Conservation (phyloP, 1,140 invertebrate species). For the Brachionus plicatilis region DNA sequence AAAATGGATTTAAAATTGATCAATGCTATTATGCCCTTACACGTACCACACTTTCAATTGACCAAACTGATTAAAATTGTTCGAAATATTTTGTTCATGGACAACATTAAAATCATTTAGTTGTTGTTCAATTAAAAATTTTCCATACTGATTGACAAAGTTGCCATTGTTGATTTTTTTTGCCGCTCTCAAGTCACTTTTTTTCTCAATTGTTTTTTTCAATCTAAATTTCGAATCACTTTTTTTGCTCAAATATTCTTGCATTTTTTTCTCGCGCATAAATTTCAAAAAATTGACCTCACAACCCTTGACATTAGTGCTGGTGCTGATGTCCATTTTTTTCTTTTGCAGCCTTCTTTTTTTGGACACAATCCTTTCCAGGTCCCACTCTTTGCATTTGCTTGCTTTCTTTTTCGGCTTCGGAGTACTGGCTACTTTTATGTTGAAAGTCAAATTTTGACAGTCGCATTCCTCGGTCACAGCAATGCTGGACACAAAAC, state of each 20-base stretch:
- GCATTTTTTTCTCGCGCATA: neutral
- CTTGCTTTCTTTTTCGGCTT: neutral
- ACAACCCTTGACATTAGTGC: neutral
- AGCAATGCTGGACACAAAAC: neutral
- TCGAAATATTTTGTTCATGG: neutral
- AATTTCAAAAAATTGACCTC: neutral
- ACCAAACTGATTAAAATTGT: conserved; percentile 17
- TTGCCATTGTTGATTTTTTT: neutral
- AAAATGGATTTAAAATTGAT: neutral
- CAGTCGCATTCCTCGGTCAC: neutral
- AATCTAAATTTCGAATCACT: neutral
- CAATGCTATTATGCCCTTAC: neutral
- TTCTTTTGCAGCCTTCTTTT: neutral
- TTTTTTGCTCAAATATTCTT: neutral
- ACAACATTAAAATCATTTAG: conserved; percentile 8
- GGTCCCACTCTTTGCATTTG: neutral
- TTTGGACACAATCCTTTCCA: neutral
- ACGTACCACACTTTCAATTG: conserved; percentile 24
- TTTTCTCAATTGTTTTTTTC: conserved; percentile 19
- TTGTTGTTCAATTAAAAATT: conserved; percentile 2
- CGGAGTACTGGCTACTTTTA: neutral
- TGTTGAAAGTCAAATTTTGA: conserved; percentile 4
- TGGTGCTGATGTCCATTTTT: neutral
- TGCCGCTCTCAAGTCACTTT: neutral
- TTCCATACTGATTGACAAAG: neutral